Evolutionary conservation across 2,113 vertebrate species (phyloP).

Genomic region (Microcebus griseorufus): DNA sequence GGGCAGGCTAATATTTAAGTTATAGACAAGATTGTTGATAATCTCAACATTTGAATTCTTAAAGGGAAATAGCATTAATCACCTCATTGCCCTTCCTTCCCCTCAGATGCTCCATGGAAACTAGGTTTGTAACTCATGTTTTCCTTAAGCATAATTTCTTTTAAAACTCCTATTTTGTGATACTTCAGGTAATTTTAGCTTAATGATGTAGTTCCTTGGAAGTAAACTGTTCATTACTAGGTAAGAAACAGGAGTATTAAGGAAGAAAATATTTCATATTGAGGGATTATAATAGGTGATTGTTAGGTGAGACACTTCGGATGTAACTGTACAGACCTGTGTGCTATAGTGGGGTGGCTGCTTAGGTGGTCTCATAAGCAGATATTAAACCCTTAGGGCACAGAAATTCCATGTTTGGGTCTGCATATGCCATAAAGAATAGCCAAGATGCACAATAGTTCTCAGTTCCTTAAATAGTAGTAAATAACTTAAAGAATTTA

Average conservation of each 20-base stretch:
- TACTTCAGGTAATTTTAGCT: constrained; percentile 7
- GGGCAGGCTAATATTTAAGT: not conserved
- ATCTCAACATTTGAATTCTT: constrained; percentile 26
- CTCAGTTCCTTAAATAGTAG: not conserved
- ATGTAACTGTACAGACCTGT: not conserved
- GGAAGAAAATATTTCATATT: constrained; percentile 17
- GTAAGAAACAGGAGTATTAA: not conserved
- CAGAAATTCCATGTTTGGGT: not conserved
- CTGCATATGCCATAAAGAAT: not conserved
- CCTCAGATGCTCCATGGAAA: not conserved
- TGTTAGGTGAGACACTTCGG: not conserved
- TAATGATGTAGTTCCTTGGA: not conserved
- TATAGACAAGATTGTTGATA: not conserved
- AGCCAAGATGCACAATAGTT: not conserved
- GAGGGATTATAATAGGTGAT: not conserved
- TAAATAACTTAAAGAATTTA: constrained; percentile 3
- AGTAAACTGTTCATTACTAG: constrained; percentile 39
- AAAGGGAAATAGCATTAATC: not conserved
- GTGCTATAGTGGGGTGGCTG: fast-evolving
- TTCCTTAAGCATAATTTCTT: not conserved
- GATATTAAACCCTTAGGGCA: not conserved
- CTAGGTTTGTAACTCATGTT: not conserved
- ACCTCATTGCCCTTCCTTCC: not conserved
- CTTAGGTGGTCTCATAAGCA: not conserved
- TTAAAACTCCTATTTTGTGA: constrained; percentile 27